Evolutionary conservation across 2,113 vertebrate species (phyloP), one percentile per base, ranked within the genome.

Genomic region (Benthochromis sp.): DNA sequence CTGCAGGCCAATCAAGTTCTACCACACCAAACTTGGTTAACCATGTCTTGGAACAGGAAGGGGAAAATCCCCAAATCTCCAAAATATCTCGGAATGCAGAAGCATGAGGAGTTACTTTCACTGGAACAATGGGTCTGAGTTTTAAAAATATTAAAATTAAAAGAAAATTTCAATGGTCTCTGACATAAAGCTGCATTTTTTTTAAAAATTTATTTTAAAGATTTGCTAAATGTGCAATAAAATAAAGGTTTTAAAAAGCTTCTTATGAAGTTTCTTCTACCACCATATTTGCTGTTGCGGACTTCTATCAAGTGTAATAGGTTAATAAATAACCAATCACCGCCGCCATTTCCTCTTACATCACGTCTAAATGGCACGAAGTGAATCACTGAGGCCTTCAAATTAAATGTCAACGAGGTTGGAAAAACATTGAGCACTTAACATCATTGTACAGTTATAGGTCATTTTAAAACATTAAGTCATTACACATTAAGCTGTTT

Each of bases 181-280:
- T 24, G 36, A 71, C 63, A 40, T 24, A 71, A 71, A 43, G n/a
- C 8, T 71, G n/a, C n/a, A 40, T 63, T 59, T 17, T 55, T 11
- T 19, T 3, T 0, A 0, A 4, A 4, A 4, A 14, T 1, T 1
- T 17, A 61, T 36, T 63, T 63, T 1, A 36, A 63, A 63, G 31
- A 36, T 36, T 63, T 63, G 31, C 1, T 7, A 61, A 14, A 40
- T 38, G 1, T 5, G 34, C 34, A n/a, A 34, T n/a, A 11, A 63
- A n/a, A 36, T 40, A 0, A 43, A 71, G 0, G 38, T 45, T 73
- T 43, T 24, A 45, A 45, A 45, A 47, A 17, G 13, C 24, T 19
- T 11, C 14, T 0, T 29, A 27, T 29, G 9, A 76, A 17, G 40
- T 76, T 71, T 24, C 0, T 43, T 73, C 21, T 17, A 29, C 9